phyloP scores from a whole-genome alignment of 2,888 invertebrate genomes.

The Synergus itoensis region DNA sequence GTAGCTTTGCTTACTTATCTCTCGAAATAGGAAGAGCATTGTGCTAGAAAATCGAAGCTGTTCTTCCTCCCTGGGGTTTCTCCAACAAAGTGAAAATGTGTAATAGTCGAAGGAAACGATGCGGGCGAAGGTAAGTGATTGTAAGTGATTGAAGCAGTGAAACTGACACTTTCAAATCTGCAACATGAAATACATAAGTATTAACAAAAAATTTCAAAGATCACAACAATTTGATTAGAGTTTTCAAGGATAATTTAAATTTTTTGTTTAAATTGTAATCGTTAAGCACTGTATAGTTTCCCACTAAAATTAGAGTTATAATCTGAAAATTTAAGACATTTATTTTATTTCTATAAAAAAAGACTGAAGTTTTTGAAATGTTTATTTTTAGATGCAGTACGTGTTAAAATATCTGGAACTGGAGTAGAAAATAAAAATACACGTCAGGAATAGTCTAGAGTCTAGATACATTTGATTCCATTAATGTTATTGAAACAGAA shows the following conservation, averaged over 20 bases:
- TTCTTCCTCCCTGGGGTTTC: slow-evolving; percentile 28
- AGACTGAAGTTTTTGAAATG: neutral
- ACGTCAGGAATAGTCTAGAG: slow-evolving; percentile 32
- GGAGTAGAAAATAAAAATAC: neutral
- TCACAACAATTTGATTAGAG: too few relatives aligned
- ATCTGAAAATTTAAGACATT: too few relatives aligned
- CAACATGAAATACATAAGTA: neutral
- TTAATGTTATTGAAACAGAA: slow-evolving; percentile 53
- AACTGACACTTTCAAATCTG: slow-evolving; percentile 42
- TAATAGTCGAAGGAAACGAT: slow-evolving; percentile 48
- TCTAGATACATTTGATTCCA: slow-evolving; percentile 49
- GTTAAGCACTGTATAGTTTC: too few relatives aligned
- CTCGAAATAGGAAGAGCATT: slow-evolving; percentile 21
- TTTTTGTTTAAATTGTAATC: too few relatives aligned
- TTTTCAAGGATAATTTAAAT: too few relatives aligned
- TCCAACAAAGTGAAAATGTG: neutral
- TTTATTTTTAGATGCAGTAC: neutral
- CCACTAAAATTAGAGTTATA: too few relatives aligned
- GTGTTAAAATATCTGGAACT: neutral
- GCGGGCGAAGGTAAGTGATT: slow-evolving; percentile 67
- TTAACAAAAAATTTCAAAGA: neutral
- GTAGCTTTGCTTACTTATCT: slow-evolving; percentile 23
- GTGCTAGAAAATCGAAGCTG: slow-evolving; percentile 30
- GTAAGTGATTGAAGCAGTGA: slow-evolving; percentile 63
- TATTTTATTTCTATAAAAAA: neutral